Conservation (phyloP, 1,140 invertebrate species). For the Sycophila sp. region DNA sequence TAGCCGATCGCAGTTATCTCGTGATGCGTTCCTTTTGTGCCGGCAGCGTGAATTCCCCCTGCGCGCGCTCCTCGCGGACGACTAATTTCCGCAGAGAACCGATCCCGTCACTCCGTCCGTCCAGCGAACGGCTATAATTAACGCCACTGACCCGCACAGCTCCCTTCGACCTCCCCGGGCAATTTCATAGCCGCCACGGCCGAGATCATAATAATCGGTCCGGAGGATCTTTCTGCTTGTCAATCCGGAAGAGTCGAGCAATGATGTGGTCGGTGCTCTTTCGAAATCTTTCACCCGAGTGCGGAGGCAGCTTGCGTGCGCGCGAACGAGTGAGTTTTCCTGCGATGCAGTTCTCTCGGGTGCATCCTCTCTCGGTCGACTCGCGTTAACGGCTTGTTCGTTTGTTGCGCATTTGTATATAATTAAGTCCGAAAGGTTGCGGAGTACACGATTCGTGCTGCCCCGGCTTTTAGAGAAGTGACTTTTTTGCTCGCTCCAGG, state of each 20-base stretch:
- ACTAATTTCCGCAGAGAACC: not conserved
- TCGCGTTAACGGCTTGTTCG: not conserved
- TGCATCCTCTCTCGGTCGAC: too few relatives aligned
- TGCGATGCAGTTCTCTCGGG: not conserved
- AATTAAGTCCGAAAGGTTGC: too few relatives aligned
- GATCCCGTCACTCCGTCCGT: not conserved
- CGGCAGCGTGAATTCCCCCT: not conserved
- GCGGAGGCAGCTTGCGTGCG: not conserved
- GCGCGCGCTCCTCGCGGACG: not conserved
- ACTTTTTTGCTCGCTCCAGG: too few relatives aligned
- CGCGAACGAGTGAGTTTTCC: not conserved
- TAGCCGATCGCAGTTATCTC: too few relatives aligned
- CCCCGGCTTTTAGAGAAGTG: not conserved
- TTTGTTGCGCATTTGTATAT: constrained; percentile 5
- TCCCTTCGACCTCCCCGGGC: not conserved
- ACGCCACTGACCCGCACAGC: not conserved
- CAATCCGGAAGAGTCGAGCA: constrained; percentile 3
- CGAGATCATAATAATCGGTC: constrained; percentile 27
- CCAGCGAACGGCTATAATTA: not conserved
- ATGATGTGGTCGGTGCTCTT: too few relatives aligned
- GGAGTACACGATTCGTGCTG: not conserved
- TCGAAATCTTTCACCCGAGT: too few relatives aligned
- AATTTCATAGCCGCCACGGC: not conserved
- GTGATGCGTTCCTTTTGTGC: not conserved
- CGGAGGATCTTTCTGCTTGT: not conserved